Percentiles rank a stretch among this genome's conserved stretches.
These are phyloP conservation scores for Trichomalopsis sarcophagae DNA, from an alignment of 1,140 invertebrate genomes.

Conservation along the genomic window DNA sequence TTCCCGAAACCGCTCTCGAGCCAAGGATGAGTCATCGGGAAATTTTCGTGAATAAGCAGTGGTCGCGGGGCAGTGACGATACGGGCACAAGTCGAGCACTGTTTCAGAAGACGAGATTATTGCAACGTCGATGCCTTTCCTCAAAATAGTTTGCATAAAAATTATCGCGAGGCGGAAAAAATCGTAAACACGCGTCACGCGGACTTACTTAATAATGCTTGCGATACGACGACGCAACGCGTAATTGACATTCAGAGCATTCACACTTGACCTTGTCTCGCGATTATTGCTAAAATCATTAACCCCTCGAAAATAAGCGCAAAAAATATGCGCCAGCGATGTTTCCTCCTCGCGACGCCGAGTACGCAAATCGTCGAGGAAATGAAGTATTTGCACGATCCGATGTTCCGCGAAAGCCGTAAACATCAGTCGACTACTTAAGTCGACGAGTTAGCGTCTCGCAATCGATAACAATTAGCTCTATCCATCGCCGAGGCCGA, in stretches of 20 bases:
- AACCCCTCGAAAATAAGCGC: not conserved
- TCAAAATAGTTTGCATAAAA: not conserved
- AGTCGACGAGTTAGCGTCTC: not conserved
- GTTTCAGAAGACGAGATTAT: not conserved
- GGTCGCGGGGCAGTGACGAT: not conserved
- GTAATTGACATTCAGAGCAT: not conserved
- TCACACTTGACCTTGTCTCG: not conserved
- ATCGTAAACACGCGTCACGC: too few relatives aligned
- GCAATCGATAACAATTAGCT: constrained; percentile 38
- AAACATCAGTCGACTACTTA: constrained; percentile 45
- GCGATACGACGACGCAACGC: not conserved
- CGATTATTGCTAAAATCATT: not conserved
- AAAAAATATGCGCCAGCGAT: too few relatives aligned
- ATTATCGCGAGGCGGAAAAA: not conserved
- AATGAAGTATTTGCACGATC: not conserved
- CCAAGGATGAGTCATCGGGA: constrained; percentile 8
- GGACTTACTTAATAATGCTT: not conserved
- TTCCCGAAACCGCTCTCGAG: not conserved
- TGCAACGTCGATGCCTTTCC: not conserved
- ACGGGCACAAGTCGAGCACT: too few relatives aligned
- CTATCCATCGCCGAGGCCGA: not conserved
- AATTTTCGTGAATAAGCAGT: constrained; percentile 2
- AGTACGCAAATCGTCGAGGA: not conserved
- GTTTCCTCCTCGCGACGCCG: not conserved
- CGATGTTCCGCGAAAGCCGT: not conserved